Evolutionary conservation across 2,113 vertebrate species (phyloP).

Genomic region (Acinonyx jubatus): DNA sequence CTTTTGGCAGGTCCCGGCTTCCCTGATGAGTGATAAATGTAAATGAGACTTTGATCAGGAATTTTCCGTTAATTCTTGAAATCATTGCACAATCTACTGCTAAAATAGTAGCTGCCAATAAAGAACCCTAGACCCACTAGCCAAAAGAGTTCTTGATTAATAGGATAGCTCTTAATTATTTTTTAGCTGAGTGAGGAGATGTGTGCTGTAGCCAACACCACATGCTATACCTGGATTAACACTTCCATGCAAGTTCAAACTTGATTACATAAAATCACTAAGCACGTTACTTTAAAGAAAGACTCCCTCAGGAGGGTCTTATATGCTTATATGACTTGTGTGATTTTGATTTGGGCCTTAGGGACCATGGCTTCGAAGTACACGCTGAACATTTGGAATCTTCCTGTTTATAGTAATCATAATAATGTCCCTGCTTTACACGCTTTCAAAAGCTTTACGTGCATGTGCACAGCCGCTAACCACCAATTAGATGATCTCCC

Average conservation of each 20-base stretch:
- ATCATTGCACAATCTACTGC: background rate
- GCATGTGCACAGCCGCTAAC: background rate
- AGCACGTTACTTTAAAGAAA: background rate
- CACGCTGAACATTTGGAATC: background rate
- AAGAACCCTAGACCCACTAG: background rate
- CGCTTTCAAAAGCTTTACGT: background rate
- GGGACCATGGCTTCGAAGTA: background rate
- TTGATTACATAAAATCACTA: background rate
- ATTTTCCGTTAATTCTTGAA: background rate
- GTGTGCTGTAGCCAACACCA: background rate
- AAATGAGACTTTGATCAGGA: background rate
- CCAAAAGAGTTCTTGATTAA: background rate
- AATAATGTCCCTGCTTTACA: background rate
- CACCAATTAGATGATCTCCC: background rate
- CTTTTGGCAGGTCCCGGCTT: background rate
- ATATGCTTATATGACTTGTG: background rate
- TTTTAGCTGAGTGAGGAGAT: background rate
- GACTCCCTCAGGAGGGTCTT: background rate
- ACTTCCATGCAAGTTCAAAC: background rate
- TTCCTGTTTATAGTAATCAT: background rate
- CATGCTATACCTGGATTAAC: background rate
- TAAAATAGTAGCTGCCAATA: background rate
- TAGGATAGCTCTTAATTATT: background rate
- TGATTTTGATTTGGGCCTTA: background rate
- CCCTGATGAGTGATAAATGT: background rate